These are phyloP conservation scores for Haliclona indistincta DNA, from an alignment of 37 sponge, comb jelly and placozoan genomes.

Conservation along the genomic window DNA sequence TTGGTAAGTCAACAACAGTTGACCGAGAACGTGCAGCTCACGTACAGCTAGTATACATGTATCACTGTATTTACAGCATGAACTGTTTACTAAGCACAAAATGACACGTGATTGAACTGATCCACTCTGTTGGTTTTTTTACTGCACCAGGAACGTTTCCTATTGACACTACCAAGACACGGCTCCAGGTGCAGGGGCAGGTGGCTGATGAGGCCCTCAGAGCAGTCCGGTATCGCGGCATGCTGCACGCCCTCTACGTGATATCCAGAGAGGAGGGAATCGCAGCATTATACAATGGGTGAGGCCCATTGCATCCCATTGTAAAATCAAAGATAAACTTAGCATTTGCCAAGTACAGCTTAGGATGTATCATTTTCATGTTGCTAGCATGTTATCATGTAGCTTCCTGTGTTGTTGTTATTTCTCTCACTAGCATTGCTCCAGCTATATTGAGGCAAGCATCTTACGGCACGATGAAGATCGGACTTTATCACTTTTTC, in stretches of 20 bases:
- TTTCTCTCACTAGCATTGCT: conserved; percentile 68
- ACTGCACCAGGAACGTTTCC: conserved; percentile 94
- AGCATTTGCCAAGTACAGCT: background rate
- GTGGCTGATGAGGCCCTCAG: conserved; percentile 26
- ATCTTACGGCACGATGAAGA: conserved; percentile 91
- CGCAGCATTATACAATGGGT: conserved; percentile 84
- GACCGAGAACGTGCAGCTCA: too few relatives aligned
- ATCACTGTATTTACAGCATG: too few relatives aligned
- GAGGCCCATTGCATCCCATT: background rate
- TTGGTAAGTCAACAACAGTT: conserved; percentile 63
- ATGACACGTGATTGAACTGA: background rate
- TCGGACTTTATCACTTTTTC: conserved; percentile 80
- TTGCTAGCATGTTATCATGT: background rate
- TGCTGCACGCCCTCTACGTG: conserved; percentile 73
- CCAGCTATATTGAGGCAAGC: conserved; percentile 89
- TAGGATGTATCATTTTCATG: background rate
- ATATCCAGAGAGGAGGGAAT: conserved; percentile 80
- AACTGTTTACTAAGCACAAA: background rate
- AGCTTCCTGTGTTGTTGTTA: background rate
- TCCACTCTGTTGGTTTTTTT: conserved; percentile 1
- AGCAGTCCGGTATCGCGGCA: conserved; percentile 68
- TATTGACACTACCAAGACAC: conserved; percentile 86
- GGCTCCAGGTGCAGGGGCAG: conserved; percentile 84
- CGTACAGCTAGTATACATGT: too few relatives aligned
- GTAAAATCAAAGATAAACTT: background rate